Evolutionary conservation across 2,888 invertebrate species (phyloP), one percentile per base, ranked within the genome.

Genomic region (Metopia argyrocephala): DNA sequence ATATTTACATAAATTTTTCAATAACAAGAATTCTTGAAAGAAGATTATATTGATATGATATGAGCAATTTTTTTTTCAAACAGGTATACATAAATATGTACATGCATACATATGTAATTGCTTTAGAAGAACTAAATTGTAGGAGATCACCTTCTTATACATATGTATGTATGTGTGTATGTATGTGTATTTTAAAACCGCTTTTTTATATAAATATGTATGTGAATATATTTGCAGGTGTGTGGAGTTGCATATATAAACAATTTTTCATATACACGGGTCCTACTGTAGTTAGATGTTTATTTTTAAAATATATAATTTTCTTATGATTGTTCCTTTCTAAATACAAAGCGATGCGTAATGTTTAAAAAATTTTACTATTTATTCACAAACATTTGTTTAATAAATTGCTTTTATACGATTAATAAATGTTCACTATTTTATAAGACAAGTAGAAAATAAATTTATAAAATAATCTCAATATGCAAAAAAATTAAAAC

Each of bases 351-450:
- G 23, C 46, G 69, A 74, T 70, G 69, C 59, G 74, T 75, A 79
- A 79, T 69, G 28, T 66, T 65, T 31, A 6, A 74, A 79, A 31
- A 45, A 75, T 75, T 70, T 38, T 20, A 66, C 46, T 12, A n/a
- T 64, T 70, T 74, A 2, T 21, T 48, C 18, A 15, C 15, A 12
- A 15, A 21, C 5, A 52, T 59, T 76, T 74, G 70, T 79, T 79
- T 64, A 79, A 56, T 46, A 64, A 3, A n/a, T n/a, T n/a, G n/a
- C n/a, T n/a, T n/a, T n/a, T n/a, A n/a, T n/a, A n/a, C n/a, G n/a
- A n/a, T n/a, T n/a, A n/a, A n/a, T n/a, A n/a, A n/a, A n/a, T n/a
- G n/a, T n/a, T n/a, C n/a, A n/a, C n/a, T n/a, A n/a, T n/a, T n/a
- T n/a, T n/a, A n/a, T n/a, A n/a, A n/a, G n/a, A n/a, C n/a, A n/a